A percentile compares a stretch with the other conserved stretches of the same genome.
Conservation (phyloP, 2,113 vertebrate genomes). For the Fulica atra region DNA sequence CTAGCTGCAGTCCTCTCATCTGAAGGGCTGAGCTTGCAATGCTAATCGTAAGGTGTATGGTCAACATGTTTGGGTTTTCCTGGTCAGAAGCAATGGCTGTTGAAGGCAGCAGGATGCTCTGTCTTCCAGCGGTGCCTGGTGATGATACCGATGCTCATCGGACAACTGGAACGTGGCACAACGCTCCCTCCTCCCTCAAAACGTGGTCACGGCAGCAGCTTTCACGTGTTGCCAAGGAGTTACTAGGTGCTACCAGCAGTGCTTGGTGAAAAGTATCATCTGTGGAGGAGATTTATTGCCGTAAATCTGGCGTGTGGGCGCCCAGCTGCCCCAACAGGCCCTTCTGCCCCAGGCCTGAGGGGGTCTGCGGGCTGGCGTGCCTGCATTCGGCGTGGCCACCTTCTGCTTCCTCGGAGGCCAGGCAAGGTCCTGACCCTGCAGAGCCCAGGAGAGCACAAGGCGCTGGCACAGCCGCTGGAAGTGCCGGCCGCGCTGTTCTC, state of each 20-base stretch:
- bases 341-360: neutral
- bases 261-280: accelerated
- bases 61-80: neutral
- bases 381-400: no score
- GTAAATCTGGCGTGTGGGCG: accelerated
- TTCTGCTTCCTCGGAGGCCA: neutral
- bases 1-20: neutral
- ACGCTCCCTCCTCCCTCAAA: neutral
- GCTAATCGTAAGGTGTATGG: neutral
- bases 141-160: neutral
- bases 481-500: neutral
- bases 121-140: neutral
- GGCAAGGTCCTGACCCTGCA: neutral
- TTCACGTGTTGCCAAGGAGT: neutral
- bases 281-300: neutral
- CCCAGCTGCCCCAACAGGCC: neutral
- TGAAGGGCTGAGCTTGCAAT: neutral
- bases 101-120: neutral
- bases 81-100: neutral
- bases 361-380: neutral
- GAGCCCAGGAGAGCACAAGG: accelerated
- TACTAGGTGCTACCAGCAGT: accelerated
- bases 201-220: accelerated
- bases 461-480: accelerated
- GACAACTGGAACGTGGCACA: accelerated